Conservation (phyloP, 1,140 invertebrate genomes). For the Drosophila tropicalis region DNA sequence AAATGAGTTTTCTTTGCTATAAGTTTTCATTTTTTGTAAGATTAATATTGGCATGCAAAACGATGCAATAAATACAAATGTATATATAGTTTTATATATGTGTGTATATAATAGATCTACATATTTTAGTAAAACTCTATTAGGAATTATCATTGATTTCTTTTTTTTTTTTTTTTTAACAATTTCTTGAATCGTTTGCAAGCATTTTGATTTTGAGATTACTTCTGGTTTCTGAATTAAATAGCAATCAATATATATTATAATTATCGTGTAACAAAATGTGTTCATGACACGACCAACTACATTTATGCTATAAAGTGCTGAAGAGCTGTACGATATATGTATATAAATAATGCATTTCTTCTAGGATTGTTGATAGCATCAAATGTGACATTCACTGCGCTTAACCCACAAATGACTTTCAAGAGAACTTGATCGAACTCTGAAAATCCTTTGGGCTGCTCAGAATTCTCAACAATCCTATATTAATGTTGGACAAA, state of each 20-base stretch:
- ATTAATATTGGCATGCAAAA: conserved; percentile 2
- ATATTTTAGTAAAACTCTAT: conserved; percentile 3
- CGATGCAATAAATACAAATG: too few species aligned
- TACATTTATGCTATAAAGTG: conserved; percentile 10
- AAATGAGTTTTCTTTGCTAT: conserved; percentile 14
- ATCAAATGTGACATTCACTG: too few species aligned
- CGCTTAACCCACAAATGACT: too few species aligned
- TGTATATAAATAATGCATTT: background rate
- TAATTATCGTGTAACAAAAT: conserved; percentile 5
- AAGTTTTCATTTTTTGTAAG: background rate
- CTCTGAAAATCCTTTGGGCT: too few species aligned
- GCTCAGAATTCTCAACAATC: conserved; percentile 1
- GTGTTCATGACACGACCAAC: conserved; percentile 4
- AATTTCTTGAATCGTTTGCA: background rate
- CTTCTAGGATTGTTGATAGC: conserved; percentile 10
- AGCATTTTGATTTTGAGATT: background rate
- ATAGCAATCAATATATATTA: conserved; percentile 3
- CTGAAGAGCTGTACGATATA: conserved; percentile 31
- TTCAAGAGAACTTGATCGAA: too few species aligned
- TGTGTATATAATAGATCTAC: background rate
- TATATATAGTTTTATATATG: background rate
- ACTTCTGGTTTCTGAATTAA: background rate
- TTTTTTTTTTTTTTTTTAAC: background rate
- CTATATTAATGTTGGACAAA: conserved; percentile 26
- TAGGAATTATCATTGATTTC: background rate